Evolutionary conservation across 2,888 invertebrate genomes (phyloP), one percentile per base, ranked within the genome.

Genomic region (Embidobia sp.): DNA sequence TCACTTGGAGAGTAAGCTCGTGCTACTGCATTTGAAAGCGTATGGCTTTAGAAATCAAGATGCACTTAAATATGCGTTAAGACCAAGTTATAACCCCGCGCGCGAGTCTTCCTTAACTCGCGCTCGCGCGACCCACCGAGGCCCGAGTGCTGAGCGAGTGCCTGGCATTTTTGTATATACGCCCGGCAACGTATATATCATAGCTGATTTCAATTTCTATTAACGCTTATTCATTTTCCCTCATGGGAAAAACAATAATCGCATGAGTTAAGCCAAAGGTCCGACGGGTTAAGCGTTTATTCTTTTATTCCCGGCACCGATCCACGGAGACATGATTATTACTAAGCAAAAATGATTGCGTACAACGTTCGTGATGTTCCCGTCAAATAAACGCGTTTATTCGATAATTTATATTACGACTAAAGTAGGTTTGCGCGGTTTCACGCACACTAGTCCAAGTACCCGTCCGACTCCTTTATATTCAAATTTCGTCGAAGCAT

Each of bases 11-110:
- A 67, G 78, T 73, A 64, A 70, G 59, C 69, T 70, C 69, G 59
- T 69, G 79, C 79, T 79, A 79, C 79, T 74, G 77, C 74, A 73
- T 70, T 79, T 66, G 49, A 53, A 57, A 70, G 74, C 74, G 53
- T 78, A 61, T 67, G 61, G 63, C 64, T 76, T 70, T 64, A 18
- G 37, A 74, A 66, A 74, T 74, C 66, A 74, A 74, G 67, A 61
- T 67, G 53, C 67, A 67, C 40, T 74, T 74, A 73, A 64, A 64
- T 63, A 64, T 64, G 63, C 63, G 63, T 64, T 64, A 53, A 72
- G 72, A 72, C 63, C 48, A 29, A 72, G 55, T 61, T 44, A 51
- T 31, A 70, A 44, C 51, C 18, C 33, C 33, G 26, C 33, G 19
- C n/a, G n/a, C 57, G 4, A 46, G 31, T 48, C 46, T 55, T 51